These are phyloP conservation scores for Drosophila lutescens DNA, from an alignment of 2,888 invertebrate genomes.

Conservation along the genomic window DNA sequence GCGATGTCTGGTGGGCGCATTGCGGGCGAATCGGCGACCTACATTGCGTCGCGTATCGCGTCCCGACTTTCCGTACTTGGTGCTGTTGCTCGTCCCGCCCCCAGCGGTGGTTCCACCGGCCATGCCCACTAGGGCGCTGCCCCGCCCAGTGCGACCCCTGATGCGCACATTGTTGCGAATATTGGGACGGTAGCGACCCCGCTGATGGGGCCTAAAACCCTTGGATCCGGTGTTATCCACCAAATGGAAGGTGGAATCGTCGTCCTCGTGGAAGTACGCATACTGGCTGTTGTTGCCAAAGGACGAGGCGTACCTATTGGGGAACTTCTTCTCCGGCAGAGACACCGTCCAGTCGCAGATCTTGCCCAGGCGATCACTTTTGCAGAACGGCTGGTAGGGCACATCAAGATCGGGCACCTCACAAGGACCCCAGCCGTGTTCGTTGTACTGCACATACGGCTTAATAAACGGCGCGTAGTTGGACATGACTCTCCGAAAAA, in stretches of 20 bases:
- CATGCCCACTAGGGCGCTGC: slow-evolving; percentile 64
- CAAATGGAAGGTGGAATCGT: slow-evolving; percentile 98
- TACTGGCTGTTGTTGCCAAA: slow-evolving; percentile 98
- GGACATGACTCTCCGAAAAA: slow-evolving; percentile 25
- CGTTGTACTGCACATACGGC: slow-evolving; percentile 83
- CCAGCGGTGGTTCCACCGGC: slow-evolving; percentile 85
- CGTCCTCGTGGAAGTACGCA: slow-evolving; percentile 99
- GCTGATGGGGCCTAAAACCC: slow-evolving; percentile 94
- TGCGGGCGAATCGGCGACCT: slow-evolving; percentile 94
- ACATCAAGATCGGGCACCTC: slow-evolving; percentile 91
- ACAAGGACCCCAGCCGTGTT: slow-evolving; percentile 97
- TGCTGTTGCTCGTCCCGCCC: slow-evolving; percentile 86
- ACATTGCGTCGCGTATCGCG: slow-evolving; percentile 90
- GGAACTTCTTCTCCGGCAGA: slow-evolving; percentile 96
- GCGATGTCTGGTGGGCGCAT: slow-evolving; percentile 94
- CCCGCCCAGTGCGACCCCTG: slow-evolving; percentile 87
- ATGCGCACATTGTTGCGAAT: slow-evolving; percentile 86
- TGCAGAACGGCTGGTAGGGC: slow-evolving; percentile 99
- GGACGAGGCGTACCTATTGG: slow-evolving; percentile 95
- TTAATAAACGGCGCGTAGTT: slow-evolving; percentile 76
- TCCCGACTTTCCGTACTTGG: slow-evolving; percentile 90
- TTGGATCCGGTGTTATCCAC: slow-evolving; percentile 93
- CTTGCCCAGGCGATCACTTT: slow-evolving; percentile 98
- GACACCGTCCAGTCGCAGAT: slow-evolving; percentile 99
- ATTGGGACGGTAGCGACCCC: slow-evolving; percentile 94